These are phyloP conservation scores for Poeciliopsis gracilis DNA, from an alignment of 2,797 vertebrate species.

Conservation along the genomic window DNA sequence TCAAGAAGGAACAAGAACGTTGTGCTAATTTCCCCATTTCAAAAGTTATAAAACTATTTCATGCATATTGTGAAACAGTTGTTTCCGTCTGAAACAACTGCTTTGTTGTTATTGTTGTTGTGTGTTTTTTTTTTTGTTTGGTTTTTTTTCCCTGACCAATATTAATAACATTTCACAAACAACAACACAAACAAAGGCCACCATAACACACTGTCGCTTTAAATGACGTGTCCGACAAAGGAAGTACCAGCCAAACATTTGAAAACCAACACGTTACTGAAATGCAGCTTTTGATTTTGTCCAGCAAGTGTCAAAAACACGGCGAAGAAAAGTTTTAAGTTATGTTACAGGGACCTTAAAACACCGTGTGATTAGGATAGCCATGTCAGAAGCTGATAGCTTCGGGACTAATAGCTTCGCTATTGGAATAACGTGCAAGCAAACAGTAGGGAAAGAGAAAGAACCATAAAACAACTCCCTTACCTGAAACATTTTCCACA, in stretches of 20 bases:
- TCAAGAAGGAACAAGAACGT: too few relatives aligned
- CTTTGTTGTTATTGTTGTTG: neutral
- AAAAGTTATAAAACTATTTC: too few relatives aligned
- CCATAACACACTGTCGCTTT: neutral
- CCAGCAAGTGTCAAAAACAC: neutral
- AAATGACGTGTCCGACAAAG: neutral
- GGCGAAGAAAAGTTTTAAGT: neutral
- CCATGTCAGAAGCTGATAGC: neutral
- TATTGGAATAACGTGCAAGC: neutral
- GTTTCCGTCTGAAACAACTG: neutral
- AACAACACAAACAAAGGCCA: neutral
- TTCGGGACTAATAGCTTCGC: too few relatives aligned
- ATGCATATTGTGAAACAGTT: neutral
- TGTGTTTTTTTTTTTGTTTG: too few relatives aligned
- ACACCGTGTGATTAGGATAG: neutral
- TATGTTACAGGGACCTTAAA: neutral
- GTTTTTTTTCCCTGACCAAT: neutral
- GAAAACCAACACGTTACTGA: neutral
- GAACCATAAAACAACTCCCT: neutral
- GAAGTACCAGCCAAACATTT: neutral
- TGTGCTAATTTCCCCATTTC: too few relatives aligned
- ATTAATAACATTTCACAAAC: neutral
- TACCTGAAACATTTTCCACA: constrained; percentile 1
- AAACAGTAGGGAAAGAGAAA: neutral
- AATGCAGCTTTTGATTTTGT: neutral